Percentiles rank a stretch among this genome's conserved stretches.
Evolutionary conservation across 2,888 invertebrate genomes (phyloP).

Genomic region (Horisme vitalbata): DNA sequence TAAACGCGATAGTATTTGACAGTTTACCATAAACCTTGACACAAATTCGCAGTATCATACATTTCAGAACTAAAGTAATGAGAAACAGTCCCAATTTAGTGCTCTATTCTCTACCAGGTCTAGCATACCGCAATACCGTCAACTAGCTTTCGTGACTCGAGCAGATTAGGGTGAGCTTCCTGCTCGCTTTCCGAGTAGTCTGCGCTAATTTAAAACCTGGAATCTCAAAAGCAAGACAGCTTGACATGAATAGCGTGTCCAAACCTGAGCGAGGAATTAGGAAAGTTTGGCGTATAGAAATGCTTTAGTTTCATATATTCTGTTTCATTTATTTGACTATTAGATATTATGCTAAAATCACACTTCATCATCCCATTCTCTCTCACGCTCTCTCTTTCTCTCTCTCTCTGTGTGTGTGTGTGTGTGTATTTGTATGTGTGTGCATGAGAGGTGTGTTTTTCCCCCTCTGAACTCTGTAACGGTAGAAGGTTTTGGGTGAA

Average conservation of each 20-base stretch:
- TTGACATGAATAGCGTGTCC: constrained; percentile 70
- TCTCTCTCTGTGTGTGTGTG: no score
- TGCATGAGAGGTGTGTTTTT: no score
- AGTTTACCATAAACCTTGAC: no score
- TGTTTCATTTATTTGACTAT: no score
- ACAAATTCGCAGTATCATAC: no score
- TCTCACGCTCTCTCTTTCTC: no score
- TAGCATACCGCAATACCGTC: constrained; percentile 11
- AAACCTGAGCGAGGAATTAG: constrained; percentile 19
- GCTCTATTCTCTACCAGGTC: not conserved
- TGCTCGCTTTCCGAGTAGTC: constrained; percentile 58
- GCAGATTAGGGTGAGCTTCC: constrained; percentile 56
- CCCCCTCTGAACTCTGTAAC: no score
- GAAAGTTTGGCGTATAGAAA: not conserved
- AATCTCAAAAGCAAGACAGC: constrained; percentile 64
- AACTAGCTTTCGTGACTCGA: constrained; percentile 50
- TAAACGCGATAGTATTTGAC: not conserved
- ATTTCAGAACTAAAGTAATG: not conserved
- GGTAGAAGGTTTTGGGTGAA: no score
- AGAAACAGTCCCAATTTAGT: not conserved
- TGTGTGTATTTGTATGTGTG: no score
- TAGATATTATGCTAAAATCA: no score
- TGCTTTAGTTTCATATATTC: no score
- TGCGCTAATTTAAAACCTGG: constrained; percentile 70
- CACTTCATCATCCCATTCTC: no score